A percentile compares a stretch with the other conserved stretches of the same genome.
Evolutionary conservation across 2,113 vertebrate species (phyloP).

Genomic region (Choloepus hoffmanni): DNA sequence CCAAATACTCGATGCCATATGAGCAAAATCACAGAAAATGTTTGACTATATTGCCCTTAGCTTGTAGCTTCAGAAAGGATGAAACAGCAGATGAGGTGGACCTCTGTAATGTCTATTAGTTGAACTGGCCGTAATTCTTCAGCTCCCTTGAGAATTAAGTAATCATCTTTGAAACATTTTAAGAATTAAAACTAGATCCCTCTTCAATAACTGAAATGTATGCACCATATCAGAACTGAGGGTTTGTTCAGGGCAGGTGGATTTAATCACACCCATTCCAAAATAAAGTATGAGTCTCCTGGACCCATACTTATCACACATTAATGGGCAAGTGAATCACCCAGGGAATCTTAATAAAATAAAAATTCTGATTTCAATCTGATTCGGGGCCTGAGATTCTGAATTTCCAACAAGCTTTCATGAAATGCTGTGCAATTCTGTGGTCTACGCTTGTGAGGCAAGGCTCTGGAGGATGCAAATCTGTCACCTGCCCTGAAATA

Average conservation of each 20-base stretch:
- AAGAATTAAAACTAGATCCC: not conserved
- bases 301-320: not conserved
- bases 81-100: not conserved
- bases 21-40: not conserved
- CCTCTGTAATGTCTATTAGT: not conserved
- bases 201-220: not conserved
- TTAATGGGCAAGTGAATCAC: not conserved
- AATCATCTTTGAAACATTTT: not conserved
- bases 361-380: not conserved
- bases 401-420: not conserved
- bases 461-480: slow-evolving; percentile 30
- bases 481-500: slow-evolving; percentile 48
- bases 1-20: not conserved
- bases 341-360: not conserved
- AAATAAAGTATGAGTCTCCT: not conserved
- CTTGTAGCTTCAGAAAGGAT: not conserved
- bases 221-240: not conserved
- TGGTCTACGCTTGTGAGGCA: not conserved
- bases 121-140: not conserved
- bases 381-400: not conserved
- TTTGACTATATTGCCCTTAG: not conserved
- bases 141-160: not conserved
- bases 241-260: not conserved
- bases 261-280: not conserved
- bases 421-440: not conserved